A percentile compares a stretch with the other conserved stretches of the same genome.
phyloP scores from a whole-genome alignment of 2,888 invertebrate species.

The Graphium colonna region DNA sequence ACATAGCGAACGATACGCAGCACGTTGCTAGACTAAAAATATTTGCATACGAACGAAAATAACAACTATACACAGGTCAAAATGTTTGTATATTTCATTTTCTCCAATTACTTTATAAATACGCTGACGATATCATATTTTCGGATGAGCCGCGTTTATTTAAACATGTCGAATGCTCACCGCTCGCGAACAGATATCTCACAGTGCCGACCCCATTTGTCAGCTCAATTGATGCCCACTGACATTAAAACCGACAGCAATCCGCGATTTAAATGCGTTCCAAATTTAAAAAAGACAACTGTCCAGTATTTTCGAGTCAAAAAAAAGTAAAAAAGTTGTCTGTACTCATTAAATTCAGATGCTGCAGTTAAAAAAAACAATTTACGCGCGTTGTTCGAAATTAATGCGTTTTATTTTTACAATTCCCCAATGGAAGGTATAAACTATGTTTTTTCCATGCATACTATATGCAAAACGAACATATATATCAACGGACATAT shows the following conservation, averaged over 20 bases:
- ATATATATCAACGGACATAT: too few relatives aligned
- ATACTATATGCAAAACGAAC: too few relatives aligned
- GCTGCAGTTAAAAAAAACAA: not conserved
- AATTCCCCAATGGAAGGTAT: too few relatives aligned
- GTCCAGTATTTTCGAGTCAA: constrained; percentile 7
- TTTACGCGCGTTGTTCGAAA: not conserved
- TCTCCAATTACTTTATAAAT: constrained; percentile 9
- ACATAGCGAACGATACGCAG: too few relatives aligned
- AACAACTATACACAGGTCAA: not conserved
- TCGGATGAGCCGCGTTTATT: constrained; percentile 48
- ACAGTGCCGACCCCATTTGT: constrained; percentile 51
- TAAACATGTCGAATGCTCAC: constrained; percentile 51
- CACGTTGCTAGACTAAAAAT: too few relatives aligned
- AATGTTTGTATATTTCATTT: not conserved
- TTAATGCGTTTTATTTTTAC: not conserved
- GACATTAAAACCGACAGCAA: constrained; percentile 28
- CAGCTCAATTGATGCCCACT: constrained; percentile 28
- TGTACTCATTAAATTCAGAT: constrained; percentile 1
- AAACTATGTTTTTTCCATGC: too few relatives aligned
- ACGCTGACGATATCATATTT: constrained; percentile 53
- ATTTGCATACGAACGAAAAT: too few relatives aligned
- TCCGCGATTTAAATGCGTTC: constrained; percentile 22
- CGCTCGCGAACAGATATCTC: constrained; percentile 48
- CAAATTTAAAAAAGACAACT: constrained; percentile 11
- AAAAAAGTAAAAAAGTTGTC: not conserved